Percentiles rank a stretch among this genome's conserved stretches.
Conservation (phyloP, 1,140 invertebrate species). For the Galleria mellonella region DNA sequence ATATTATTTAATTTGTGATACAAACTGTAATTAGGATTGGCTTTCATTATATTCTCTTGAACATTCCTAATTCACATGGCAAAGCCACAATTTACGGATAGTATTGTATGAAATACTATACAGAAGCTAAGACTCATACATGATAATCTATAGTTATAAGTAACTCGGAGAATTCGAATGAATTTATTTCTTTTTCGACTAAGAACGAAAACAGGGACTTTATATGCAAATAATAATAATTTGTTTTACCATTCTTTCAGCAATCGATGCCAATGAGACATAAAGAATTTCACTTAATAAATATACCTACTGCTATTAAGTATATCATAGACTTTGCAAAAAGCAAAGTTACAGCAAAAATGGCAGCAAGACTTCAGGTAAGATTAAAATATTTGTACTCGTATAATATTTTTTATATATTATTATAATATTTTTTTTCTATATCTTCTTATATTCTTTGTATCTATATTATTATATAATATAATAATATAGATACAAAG, state of each 20-base stretch:
- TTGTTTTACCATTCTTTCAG: conserved; percentile 65
- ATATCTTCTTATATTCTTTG: background rate
- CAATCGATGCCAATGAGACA: conserved; percentile 86
- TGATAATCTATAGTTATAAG: too few species aligned
- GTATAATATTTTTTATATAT: conserved; percentile 1
- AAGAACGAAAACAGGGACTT: too few species aligned
- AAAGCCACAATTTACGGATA: too few species aligned
- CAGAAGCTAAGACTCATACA: too few species aligned
- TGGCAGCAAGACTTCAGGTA: conserved; percentile 79
- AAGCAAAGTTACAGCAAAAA: conserved; percentile 81
- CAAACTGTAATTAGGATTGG: too few species aligned
- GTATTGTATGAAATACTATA: too few species aligned
- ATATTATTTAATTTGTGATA: too few species aligned
- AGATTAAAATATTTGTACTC: conserved; percentile 28
- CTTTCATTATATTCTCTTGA: too few species aligned
- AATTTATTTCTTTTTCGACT: too few species aligned
- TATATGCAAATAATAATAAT: conserved; percentile 1
- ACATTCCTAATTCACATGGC: too few species aligned
- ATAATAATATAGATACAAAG: background rate
- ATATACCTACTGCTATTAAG: conserved; percentile 79
- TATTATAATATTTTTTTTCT: conserved; percentile 8
- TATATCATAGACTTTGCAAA: conserved; percentile 83
- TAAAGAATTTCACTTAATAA: conserved; percentile 82
- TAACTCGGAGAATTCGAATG: too few species aligned
- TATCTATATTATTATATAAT: background rate